A percentile compares a stretch with the other conserved stretches of the same genome.
These are phyloP conservation scores for Tromatobia lineatoria DNA, from an alignment of 2,888 invertebrate genomes.

Conservation along the genomic window DNA sequence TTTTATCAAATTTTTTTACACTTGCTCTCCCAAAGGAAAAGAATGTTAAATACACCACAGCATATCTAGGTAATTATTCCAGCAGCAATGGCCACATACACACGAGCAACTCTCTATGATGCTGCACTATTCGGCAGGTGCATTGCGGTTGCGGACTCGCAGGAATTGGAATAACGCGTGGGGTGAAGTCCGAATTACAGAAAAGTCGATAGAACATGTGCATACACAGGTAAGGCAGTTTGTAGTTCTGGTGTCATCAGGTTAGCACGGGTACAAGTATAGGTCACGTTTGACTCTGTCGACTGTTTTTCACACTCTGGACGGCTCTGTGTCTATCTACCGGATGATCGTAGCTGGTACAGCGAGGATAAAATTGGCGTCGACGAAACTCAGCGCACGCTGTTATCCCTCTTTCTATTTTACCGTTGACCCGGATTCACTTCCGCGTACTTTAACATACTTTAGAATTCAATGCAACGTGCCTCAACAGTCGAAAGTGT, in stretches of 20 bases:
- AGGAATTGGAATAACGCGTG: conserved; percentile 68
- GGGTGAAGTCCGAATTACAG: conserved; percentile 71
- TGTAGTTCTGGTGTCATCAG: neutral
- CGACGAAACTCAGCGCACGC: conserved; percentile 1
- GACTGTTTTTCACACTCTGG: conserved; percentile 11
- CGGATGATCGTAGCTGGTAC: neutral
- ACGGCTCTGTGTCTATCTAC: neutral
- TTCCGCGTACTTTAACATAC: no score
- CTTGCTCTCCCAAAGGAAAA: neutral
- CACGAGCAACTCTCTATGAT: neutral
- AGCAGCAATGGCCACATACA: conserved; percentile 3
- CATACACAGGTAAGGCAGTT: neutral
- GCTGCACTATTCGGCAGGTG: conserved; percentile 23
- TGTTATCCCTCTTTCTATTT: neutral
- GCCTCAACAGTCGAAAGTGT: no score
- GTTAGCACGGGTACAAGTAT: neutral
- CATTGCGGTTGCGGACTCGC: conserved; percentile 47
- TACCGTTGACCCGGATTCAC: neutral
- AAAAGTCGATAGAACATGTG: conserved; percentile 67
- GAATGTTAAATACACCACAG: neutral
- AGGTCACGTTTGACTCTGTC: conserved; percentile 14
- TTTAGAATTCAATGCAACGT: no score
- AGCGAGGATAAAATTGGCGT: conserved; percentile 12
- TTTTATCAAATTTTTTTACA: no score
- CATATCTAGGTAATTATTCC: neutral